phyloP scores from a whole-genome alignment of 2,113 vertebrate genomes.

The Paralichthys olivaceus region DNA sequence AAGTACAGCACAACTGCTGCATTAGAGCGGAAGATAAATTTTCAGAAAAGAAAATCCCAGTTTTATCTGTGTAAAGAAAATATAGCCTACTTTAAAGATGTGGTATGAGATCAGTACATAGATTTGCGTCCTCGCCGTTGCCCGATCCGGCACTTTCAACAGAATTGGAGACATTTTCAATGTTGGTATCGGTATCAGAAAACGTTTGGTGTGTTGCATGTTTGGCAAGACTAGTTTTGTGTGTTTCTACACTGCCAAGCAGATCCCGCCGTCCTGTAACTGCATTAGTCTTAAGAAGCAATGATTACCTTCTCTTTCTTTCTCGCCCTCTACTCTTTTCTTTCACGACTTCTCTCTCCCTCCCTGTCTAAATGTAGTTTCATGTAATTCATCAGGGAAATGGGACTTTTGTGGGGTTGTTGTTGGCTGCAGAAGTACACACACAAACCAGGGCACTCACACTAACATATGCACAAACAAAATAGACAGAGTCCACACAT shows the following conservation, averaged over 20 bases:
- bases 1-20: too few species aligned
- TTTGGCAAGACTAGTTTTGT: neutral
- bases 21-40: too few species aligned
- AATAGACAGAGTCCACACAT: neutral
- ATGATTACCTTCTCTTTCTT: slow-evolving; percentile 44
- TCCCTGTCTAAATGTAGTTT: slow-evolving; percentile 64
- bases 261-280: slow-evolving; percentile 27
- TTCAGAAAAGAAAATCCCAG: too few species aligned
- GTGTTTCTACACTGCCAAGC: slow-evolving; percentile 6
- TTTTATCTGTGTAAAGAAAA: too few species aligned
- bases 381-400: slow-evolving; percentile 65
- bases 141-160: too few species aligned
- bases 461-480: neutral
- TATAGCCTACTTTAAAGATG: too few species aligned
- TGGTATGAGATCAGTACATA: too few species aligned
- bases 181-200: neutral
- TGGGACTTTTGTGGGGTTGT: slow-evolving; percentile 16
- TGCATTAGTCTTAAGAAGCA: slow-evolving; percentile 46
- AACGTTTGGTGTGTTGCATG: neutral
- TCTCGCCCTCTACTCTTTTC: neutral
- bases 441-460: neutral
- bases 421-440: neutral
- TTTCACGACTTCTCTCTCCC: slow-evolving; percentile 8
- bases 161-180: neutral
- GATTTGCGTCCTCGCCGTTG: too few species aligned